Evolutionary conservation across 1,140 invertebrate genomes (phyloP).

Genomic region (Drosophila saltans): DNA sequence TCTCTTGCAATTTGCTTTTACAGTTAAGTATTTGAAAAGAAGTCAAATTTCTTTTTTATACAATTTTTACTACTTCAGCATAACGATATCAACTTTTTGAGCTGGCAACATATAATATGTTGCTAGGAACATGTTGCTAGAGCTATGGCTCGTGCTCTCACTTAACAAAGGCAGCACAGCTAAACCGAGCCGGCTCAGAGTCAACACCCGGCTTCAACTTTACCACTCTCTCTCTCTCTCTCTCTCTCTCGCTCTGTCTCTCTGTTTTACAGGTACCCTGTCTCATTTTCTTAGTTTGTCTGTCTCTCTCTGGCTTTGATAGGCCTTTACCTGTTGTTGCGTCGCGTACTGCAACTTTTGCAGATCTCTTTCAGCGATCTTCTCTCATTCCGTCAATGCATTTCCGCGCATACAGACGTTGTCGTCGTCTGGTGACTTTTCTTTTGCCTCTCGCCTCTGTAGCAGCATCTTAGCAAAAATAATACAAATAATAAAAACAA

Average conservation of each 20-base stretch:
- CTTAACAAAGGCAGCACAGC: background rate
- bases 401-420: slow-evolving; percentile 66
- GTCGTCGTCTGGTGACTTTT: slow-evolving; percentile 47
- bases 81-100: slow-evolving; percentile 19
- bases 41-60: no score
- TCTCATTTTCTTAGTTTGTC: slow-evolving; percentile 13
- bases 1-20: no score
- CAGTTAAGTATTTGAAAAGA: no score
- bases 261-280: background rate
- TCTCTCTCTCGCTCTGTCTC: slow-evolving; percentile 3
- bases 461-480: no score
- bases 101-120: slow-evolving; percentile 55
- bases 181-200: slow-evolving; percentile 19
- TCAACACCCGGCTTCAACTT: slow-evolving; percentile 21
- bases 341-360: slow-evolving; percentile 31
- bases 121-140: slow-evolving; percentile 20
- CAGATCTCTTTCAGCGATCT: slow-evolving; percentile 53
- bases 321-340: slow-evolving; percentile 30
- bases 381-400: slow-evolving; percentile 60
- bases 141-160: slow-evolving; percentile 37
- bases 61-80: background rate
- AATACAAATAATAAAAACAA: background rate
- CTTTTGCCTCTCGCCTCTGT: slow-evolving; percentile 19
- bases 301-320: background rate
- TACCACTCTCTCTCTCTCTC: slow-evolving; percentile 9